phyloP scores from a whole-genome alignment of 2,797 vertebrate species.

The Bothrops alternatus region DNA sequence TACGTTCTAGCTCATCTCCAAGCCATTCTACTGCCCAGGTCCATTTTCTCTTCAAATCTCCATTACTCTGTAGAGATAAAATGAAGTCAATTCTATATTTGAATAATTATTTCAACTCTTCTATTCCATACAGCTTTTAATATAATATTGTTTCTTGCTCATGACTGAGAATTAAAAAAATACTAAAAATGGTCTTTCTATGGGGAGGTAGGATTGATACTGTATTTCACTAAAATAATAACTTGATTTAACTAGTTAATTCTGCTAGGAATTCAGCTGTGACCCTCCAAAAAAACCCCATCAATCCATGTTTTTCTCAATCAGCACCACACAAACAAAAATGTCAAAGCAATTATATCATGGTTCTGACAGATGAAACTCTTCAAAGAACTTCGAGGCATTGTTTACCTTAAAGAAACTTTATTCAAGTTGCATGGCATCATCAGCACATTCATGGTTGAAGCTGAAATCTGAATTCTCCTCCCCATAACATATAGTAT shows the following conservation, averaged over 20 bases:
- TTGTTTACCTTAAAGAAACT: too few species aligned
- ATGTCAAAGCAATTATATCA: slow-evolving; percentile 36
- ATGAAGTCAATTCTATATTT: slow-evolving; percentile 15
- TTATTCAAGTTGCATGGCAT: too few species aligned
- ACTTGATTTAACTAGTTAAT: neutral
- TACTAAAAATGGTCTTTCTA: neutral
- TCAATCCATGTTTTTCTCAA: neutral
- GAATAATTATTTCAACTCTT: neutral
- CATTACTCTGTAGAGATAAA: slow-evolving; percentile 84
- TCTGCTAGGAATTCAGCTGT: neutral
- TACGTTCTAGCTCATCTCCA: slow-evolving; percentile 94
- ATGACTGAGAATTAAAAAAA: neutral
- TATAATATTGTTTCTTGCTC: neutral
- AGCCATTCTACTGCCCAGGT: slow-evolving; percentile 99
- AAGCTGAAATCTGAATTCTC: too few species aligned
- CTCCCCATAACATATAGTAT: too few species aligned
- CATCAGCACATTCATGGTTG: too few species aligned
- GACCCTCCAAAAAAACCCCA: neutral
- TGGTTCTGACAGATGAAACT: too few species aligned
- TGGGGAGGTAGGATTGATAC: neutral
- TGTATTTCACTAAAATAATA: neutral
- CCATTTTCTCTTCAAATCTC: slow-evolving; percentile 98
- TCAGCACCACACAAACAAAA: slow-evolving; percentile 8
- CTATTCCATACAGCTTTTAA: neutral
- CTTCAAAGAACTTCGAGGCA: too few species aligned